Conservation (phyloP, 2,113 vertebrate genomes). For the Orthonyx spaldingii region DNA sequence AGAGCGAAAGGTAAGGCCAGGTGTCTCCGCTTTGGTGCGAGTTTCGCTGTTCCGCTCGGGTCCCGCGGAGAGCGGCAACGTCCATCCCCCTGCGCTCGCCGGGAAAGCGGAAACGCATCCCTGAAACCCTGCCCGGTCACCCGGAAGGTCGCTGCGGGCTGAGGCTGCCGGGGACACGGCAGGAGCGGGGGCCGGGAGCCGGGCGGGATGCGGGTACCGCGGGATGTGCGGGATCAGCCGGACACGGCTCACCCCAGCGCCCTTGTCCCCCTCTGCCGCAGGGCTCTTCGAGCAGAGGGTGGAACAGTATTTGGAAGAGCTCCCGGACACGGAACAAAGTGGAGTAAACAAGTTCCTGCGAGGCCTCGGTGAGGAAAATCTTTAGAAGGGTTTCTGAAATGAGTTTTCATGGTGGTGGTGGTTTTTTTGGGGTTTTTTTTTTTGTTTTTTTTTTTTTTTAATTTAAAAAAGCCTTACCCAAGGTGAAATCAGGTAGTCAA, state of each 20-base stretch:
- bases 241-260: fast-evolving
- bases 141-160: neutral
- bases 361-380: conserved; percentile 85
- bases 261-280: neutral
- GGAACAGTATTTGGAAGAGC: conserved; percentile 95
- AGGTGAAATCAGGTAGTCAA: neutral
- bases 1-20: conserved; percentile 86
- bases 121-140: fast-evolving
- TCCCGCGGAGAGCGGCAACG: fast-evolving
- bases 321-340: conserved; percentile 96
- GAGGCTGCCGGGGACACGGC: neutral
- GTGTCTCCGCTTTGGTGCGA: fast-evolving
- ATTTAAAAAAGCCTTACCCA: neutral
- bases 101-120: neutral
- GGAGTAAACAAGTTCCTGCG: conserved; percentile 97
- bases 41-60: fast-evolving
- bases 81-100: fast-evolving
- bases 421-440: neutral
- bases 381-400: neutral
- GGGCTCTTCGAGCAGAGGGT: conserved; percentile 96
- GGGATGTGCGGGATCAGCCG: fast-evolving
- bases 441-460: fast-evolving
- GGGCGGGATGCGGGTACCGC: too few species aligned
- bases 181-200: neutral
- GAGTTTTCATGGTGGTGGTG: neutral